Conservation (phyloP, 2,888 invertebrate species). For the Apodemia zela region DNA sequence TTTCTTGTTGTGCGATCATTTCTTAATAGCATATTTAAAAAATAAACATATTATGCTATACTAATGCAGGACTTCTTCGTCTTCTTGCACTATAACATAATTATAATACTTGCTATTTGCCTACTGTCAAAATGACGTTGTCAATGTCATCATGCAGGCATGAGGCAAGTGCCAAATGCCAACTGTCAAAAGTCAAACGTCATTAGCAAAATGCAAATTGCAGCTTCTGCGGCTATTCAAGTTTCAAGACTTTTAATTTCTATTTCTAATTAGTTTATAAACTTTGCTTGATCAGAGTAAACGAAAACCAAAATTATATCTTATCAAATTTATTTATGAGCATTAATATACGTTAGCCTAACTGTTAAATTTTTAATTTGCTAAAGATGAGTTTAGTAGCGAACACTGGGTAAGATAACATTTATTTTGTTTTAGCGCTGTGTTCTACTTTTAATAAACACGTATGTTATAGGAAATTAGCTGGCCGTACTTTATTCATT, state of each 20-base stretch:
- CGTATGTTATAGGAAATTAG: conserved; percentile 72
- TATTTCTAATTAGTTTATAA: conserved; percentile 2
- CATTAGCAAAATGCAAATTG: conserved; percentile 16
- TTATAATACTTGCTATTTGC: too few species aligned
- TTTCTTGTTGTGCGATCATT: too few species aligned
- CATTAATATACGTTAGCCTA: not conserved
- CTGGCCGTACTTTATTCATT: conserved; percentile 95
- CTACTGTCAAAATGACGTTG: not conserved
- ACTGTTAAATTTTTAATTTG: not conserved
- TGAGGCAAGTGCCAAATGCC: too few species aligned
- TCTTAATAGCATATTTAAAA: too few species aligned
- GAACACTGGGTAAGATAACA: conserved; percentile 64
- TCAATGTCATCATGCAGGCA: not conserved
- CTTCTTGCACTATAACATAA: too few species aligned
- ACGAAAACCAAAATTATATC: not conserved
- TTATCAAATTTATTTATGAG: not conserved
- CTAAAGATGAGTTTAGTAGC: conserved; percentile 71
- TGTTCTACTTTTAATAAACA: conserved; percentile 32
- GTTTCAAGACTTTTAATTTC: not conserved
- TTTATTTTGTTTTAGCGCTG: conserved; percentile 23
- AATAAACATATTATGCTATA: too few species aligned
- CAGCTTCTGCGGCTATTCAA: not conserved
- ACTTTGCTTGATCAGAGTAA: not conserved
- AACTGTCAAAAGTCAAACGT: conserved; percentile 6
- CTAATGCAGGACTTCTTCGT: too few species aligned